Evolutionary conservation across 2,113 vertebrate species (phyloP).

Genomic region (Pithys albifrons): DNA sequence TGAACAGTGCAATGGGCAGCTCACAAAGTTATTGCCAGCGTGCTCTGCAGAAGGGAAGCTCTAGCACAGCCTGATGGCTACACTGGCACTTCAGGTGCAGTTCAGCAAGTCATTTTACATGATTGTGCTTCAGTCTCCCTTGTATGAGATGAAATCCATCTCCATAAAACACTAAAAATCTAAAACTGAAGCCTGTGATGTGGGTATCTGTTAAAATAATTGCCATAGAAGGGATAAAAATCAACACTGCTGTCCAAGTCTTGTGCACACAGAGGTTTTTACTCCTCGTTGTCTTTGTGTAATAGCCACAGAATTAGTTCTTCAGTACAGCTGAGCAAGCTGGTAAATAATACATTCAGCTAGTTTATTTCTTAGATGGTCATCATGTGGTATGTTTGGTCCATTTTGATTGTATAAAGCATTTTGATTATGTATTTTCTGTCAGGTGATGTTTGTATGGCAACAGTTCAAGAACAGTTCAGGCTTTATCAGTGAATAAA

Average conservation of each 20-base stretch:
- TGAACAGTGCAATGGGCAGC: neutral
- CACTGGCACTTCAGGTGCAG: neutral
- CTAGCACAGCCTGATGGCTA: neutral
- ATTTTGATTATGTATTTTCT: neutral
- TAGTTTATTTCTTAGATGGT: neutral
- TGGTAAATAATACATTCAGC: neutral
- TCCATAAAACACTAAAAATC: neutral
- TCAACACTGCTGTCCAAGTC: neutral
- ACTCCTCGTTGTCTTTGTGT: neutral
- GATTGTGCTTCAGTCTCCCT: neutral
- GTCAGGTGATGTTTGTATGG: neutral
- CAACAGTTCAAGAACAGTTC: neutral
- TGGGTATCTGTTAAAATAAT: neutral
- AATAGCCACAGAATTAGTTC: neutral
- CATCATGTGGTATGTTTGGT: neutral
- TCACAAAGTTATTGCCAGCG: neutral
- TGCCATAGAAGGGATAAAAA: neutral
- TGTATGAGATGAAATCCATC: neutral
- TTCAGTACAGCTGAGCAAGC: neutral
- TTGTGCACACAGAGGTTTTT: neutral
- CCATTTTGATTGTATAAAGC: neutral
- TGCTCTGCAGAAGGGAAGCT: neutral
- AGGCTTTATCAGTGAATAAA: neutral
- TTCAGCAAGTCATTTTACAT: neutral
- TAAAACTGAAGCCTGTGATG: neutral